These are phyloP conservation scores for Eupsilia transversa DNA, from an alignment of 2,888 invertebrate species.

Conservation along the genomic window DNA sequence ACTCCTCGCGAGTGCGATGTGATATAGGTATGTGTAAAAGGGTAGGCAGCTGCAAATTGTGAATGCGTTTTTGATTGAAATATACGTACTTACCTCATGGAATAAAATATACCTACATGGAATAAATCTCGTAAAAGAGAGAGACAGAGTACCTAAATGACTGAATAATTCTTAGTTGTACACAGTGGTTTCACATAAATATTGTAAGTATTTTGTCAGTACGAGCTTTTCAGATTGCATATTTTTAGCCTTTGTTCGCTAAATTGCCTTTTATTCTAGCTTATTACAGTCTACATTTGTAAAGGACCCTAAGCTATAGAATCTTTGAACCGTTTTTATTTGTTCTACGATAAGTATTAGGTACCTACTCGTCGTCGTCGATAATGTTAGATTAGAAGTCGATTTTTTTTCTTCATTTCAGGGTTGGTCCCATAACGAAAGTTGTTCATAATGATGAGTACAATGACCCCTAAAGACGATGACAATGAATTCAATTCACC, in stretches of 20 bases:
- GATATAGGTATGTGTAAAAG: constrained; percentile 1
- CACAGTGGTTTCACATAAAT: neutral
- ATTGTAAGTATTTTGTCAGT: neutral
- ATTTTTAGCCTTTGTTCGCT: no score
- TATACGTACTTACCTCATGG: no score
- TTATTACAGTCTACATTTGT: neutral
- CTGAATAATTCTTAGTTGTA: no score
- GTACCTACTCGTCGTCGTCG: neutral
- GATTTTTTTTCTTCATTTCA: no score
- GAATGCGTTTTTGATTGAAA: constrained; percentile 1
- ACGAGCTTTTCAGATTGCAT: neutral
- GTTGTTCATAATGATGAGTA: no score
- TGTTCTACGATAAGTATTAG: constrained; percentile 3
- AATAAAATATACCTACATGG: neutral
- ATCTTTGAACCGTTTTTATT: neutral
- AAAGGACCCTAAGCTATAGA: neutral
- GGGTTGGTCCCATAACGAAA: no score
- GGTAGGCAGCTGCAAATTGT: neutral
- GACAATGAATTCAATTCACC: no score
- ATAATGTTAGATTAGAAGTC: no score
- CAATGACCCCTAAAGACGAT: no score
- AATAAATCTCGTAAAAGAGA: constrained; percentile 6
- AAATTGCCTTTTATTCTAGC: no score
- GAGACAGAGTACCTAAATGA: no score
- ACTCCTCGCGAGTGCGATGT: neutral